These are phyloP conservation scores for Toxotes chatareus DNA, from an alignment of 2,113 vertebrate species.

Conservation along the genomic window DNA sequence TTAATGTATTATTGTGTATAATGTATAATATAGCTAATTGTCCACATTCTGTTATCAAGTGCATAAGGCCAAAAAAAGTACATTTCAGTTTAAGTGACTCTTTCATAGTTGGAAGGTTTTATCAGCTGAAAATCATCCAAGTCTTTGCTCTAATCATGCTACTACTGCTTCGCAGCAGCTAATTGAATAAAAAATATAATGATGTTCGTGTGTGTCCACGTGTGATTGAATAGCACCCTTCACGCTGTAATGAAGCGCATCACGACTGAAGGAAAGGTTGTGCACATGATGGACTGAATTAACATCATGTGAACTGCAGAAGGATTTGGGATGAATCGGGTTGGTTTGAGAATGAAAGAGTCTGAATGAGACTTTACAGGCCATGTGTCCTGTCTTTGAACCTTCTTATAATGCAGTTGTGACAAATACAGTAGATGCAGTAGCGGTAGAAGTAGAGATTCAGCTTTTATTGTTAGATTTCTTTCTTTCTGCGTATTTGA, in stretches of 20 bases:
- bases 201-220: slow-evolving; percentile 5
- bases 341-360: background rate
- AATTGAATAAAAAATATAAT: slow-evolving; percentile 25
- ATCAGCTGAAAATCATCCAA: background rate
- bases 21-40: background rate
- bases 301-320: slow-evolving; percentile 61
- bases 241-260: slow-evolving; percentile 61
- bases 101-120: background rate
- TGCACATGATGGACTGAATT: slow-evolving; percentile 59
- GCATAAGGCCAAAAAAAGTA: background rate
- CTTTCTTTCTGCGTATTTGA: background rate
- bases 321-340: background rate
- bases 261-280: slow-evolving; percentile 31
- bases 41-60: background rate
- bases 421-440: background rate
- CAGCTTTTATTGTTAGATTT: background rate
- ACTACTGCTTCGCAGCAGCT: slow-evolving; percentile 2
- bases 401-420: background rate
- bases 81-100: background rate
- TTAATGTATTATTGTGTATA: background rate
- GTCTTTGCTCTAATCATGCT: background rate
- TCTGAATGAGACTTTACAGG: background rate
- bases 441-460: background rate
- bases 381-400: background rate
- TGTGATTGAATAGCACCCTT: slow-evolving; percentile 21